phyloP scores from a whole-genome alignment of 2,888 invertebrate species.

The Allygus modestus region DNA sequence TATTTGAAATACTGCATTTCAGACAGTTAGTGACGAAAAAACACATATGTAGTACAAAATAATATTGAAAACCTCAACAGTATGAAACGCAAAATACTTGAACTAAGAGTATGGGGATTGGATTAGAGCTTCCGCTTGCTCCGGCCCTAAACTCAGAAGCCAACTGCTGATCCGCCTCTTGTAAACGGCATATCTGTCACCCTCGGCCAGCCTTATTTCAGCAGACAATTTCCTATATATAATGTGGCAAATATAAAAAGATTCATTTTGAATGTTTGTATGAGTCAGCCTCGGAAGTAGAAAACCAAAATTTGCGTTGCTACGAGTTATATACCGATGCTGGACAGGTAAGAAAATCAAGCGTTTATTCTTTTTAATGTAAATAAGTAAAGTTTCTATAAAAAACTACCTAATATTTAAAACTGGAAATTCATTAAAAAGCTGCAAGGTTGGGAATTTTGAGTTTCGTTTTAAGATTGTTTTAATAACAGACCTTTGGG shows the following conservation, averaged over 20 bases:
- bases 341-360: not conserved
- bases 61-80: no score
- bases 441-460: not conserved
- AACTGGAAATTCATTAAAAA: not conserved
- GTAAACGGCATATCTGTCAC: not conserved
- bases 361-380: not conserved
- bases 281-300: not conserved
- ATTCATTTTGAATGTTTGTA: not conserved
- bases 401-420: not conserved
- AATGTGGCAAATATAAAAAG: not conserved
- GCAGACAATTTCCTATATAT: not conserved
- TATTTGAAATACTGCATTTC: no score
- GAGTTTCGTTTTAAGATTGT: not conserved
- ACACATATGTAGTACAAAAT: no score
- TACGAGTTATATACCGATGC: not conserved
- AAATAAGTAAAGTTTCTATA: not conserved
- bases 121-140: not conserved
- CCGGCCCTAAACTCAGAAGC: not conserved
- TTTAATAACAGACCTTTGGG: constrained; percentile 55
- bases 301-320: not conserved
- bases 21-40: no score
- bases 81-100: no score
- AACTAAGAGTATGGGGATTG: not conserved
- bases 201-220: not conserved
- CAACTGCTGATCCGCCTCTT: not conserved